Percentiles rank a stretch among this genome's conserved stretches.
Conservation (phyloP, 2,113 vertebrate genomes). For the Oryzias curvinotus region DNA sequence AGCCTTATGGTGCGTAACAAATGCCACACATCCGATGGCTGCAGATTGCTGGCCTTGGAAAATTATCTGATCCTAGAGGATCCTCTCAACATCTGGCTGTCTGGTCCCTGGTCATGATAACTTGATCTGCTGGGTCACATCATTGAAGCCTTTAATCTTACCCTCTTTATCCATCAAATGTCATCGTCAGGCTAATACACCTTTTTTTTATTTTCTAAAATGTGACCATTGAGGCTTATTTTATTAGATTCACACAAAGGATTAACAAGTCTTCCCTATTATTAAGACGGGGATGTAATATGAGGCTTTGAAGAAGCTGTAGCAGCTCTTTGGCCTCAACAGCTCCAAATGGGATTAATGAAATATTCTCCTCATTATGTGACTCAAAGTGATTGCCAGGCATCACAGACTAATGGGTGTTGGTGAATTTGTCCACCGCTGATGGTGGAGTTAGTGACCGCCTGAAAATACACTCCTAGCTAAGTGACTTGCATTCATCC, state of each 20-base stretch:
- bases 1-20: conserved; percentile 46
- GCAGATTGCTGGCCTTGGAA: conserved; percentile 41
- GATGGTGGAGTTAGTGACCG: conserved; percentile 52
- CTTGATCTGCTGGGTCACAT: conserved; percentile 68
- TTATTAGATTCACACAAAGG: conserved; percentile 19
- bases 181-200: conserved; percentile 36
- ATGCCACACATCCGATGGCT: conserved; percentile 52
- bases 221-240: conserved; percentile 37
- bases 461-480: conserved; percentile 59
- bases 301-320: conserved; percentile 53
- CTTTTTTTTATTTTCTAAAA: conserved; percentile 26
- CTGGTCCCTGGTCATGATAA: conserved; percentile 61
- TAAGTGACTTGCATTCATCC: conserved; percentile 63
- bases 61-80: conserved; percentile 69
- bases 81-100: conserved; percentile 72
- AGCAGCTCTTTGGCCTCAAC: conserved; percentile 53
- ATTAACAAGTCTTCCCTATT: conserved; percentile 35
- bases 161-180: conserved; percentile 62
- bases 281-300: conserved; percentile 32
- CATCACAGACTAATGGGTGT: conserved; percentile 52
- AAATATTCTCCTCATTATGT: conserved; percentile 70
- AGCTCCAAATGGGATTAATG: conserved; percentile 66
- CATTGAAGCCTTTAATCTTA: conserved; percentile 70
- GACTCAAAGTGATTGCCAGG: conserved; percentile 61
- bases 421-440: conserved; percentile 62